Evolutionary conservation across 1,140 invertebrate genomes (phyloP).

Genomic region (Metaphire vulgaris): DNA sequence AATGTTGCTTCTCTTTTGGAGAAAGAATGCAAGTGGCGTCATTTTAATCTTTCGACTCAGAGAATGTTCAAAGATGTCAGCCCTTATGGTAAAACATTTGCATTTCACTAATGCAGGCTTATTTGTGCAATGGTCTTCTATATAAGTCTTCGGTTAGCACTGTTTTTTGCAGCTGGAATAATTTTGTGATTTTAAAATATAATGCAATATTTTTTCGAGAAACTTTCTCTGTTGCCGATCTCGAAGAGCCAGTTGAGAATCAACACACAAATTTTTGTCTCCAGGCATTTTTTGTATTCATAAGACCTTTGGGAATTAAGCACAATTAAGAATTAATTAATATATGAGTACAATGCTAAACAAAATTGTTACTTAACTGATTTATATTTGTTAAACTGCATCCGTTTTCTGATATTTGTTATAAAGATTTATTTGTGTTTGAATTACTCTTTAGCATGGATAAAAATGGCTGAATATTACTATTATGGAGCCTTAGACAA

Average conservation of each 20-base stretch:
- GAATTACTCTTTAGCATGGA: constrained; percentile 35
- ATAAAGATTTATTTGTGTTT: no score
- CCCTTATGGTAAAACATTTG: constrained; percentile 45
- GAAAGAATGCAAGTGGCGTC: constrained; percentile 47
- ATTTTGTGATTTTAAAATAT: neutral
- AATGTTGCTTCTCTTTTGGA: constrained; percentile 37
- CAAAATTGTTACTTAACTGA: neutral
- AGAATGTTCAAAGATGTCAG: constrained; percentile 41
- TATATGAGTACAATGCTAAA: neutral
- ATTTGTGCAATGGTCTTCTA: neutral
- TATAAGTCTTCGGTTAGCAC: neutral
- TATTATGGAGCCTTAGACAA: constrained; percentile 38
- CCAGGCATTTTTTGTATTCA: neutral
- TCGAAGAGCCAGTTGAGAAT: neutral
- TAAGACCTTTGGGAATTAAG: no score
- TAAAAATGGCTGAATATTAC: constrained; percentile 50
- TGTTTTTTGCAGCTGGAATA: neutral
- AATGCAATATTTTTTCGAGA: no score
- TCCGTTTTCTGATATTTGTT: neutral
- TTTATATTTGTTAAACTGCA: neutral
- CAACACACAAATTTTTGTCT: neutral
- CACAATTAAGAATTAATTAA: neutral
- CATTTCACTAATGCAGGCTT: constrained; percentile 4
- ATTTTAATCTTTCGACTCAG: constrained; percentile 42
- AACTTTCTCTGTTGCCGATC: no score